Base-by-base conservation (phyloP, 2,888 invertebrate genomes). In the Cantharis lateralis region DNA sequence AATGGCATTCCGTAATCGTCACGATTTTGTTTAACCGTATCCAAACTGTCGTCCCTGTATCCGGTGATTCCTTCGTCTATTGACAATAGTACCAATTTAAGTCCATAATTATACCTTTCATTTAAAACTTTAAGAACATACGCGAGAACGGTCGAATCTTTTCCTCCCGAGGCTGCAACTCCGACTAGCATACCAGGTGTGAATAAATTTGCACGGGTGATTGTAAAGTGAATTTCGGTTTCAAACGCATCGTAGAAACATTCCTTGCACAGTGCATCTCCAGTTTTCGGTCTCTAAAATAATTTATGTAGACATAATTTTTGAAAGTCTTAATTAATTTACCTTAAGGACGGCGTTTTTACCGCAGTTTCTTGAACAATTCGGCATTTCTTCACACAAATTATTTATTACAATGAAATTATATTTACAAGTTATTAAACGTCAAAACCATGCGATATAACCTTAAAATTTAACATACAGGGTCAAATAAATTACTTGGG, bases 41-140 rank as follows among this genome's bases (percentile, higher is more conserved):
- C 95, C 73, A 98, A 90, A 87, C 98, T 98, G 87, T 99, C 98
- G 88, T 99, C 98, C 82, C 99, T 90, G 87, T 97, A 97, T 1
- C 96, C 95, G 80, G 97, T 97, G 80, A 99, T 99, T 75, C 99
- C 98, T 91, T 99, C 99, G 87, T 99, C 99, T 80, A 99, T 97
- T 0, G 99, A 99, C 62, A 99, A 90, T 26, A 99, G 90, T 82
- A 96, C 92, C 62, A 99, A 89, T 75, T 98, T 92, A 13, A 99
- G 89, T 0, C 96, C 96, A 89, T 99, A 99, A 80, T 95, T 89
- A 87, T 98, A 93, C 69, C 95, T 92, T 83, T 96, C 93, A 87
- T 99, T 99, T 11, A 99, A 90, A 2, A 95, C 89, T 89, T 98
- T 98, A 84, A 99, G 88, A 24, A 98, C 93, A 87, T 98, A 95